phyloP scores from a whole-genome alignment of 2,888 invertebrate genomes.

The Acronicta alni region DNA sequence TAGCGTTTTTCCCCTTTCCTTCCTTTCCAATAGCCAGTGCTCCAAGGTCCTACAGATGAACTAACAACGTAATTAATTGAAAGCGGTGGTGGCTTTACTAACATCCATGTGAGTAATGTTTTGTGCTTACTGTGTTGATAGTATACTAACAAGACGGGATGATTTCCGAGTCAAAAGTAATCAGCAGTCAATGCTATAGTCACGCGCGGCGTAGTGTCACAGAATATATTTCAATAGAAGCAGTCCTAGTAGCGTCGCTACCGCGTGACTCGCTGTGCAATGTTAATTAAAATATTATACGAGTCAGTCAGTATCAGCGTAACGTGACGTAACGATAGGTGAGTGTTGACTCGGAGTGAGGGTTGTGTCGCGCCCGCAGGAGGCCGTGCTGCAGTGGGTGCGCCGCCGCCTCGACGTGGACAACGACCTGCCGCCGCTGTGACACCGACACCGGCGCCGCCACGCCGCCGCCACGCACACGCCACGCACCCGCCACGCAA shows the following conservation, averaged over 20 bases:
- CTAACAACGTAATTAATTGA: slow-evolving; percentile 25
- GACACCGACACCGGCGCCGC: slow-evolving; percentile 27
- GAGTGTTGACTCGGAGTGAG: neutral
- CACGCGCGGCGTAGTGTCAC: too few relatives aligned
- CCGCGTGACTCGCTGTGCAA: too few relatives aligned
- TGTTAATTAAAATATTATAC: too few relatives aligned
- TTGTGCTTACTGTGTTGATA: slow-evolving; percentile 1
- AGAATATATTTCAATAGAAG: too few relatives aligned
- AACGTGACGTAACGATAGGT: neutral
- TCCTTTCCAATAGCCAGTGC: neutral
- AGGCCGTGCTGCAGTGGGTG: slow-evolving; percentile 81
- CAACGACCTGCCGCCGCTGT: slow-evolving; percentile 74
- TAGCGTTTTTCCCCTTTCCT: neutral
- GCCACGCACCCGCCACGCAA: slow-evolving; percentile 4
- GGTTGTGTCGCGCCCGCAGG: slow-evolving; percentile 57
- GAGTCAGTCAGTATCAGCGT: too few relatives aligned
- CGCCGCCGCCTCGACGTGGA: slow-evolving; percentile 80
- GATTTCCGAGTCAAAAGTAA: too few relatives aligned
- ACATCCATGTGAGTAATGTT: slow-evolving; percentile 16
- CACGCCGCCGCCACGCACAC: slow-evolving; percentile 6
- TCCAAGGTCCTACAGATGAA: neutral
- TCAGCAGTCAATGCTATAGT: too few relatives aligned
- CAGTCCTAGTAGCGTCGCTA: too few relatives aligned
- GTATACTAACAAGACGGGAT: slow-evolving; percentile 9
- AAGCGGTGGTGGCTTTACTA: slow-evolving; percentile 11